Conservation (phyloP, 2,113 vertebrate species). For the Ptilorrhoa leucosticta region DNA sequence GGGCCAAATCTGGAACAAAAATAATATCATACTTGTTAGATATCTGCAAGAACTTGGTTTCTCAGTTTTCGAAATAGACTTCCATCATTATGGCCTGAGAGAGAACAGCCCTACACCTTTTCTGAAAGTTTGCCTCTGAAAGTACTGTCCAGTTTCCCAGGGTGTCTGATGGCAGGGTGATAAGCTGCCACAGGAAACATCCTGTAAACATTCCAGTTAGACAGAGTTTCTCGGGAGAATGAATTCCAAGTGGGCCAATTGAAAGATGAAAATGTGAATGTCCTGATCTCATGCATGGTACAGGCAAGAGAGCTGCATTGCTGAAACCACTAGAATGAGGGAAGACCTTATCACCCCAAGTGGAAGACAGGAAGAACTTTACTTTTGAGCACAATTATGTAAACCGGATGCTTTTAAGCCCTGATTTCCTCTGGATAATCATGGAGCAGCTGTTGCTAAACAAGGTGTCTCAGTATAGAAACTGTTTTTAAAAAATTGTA, state of each 20-base stretch:
- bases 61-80: neutral
- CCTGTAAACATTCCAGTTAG: neutral
- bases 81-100: neutral
- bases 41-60: neutral
- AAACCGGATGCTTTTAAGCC: conserved; percentile 13
- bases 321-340: neutral
- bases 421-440: neutral
- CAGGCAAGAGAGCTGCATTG: neutral
- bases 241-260: neutral
- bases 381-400: neutral
- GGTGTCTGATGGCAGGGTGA: neutral
- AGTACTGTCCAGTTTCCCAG: neutral
- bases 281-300: neutral
- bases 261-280: neutral
- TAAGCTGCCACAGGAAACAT: neutral
- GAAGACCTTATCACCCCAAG: neutral
- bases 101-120: neutral
- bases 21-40: neutral
- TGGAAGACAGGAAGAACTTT: neutral
- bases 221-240: neutral
- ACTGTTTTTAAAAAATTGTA: neutral
- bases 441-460: neutral
- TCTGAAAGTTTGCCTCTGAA: neutral
- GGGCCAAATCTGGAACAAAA: neutral
- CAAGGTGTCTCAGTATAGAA: conserved; percentile 1